Evolutionary conservation across 1,140 invertebrate species (phyloP).

Genomic region (Caerostris extrusa): DNA sequence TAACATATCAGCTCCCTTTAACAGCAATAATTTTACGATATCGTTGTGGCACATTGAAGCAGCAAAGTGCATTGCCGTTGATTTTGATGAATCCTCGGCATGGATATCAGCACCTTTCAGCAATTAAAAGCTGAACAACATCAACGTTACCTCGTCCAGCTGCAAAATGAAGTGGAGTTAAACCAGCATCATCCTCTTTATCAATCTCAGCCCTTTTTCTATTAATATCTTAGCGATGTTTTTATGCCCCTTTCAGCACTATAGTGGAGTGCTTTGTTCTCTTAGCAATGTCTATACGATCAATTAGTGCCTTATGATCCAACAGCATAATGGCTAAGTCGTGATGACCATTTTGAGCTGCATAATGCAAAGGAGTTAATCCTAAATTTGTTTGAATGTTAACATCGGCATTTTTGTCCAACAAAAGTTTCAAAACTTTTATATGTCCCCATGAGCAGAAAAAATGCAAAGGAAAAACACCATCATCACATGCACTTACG

Average conservation of each 20-base stretch:
- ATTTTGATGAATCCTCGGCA: not conserved
- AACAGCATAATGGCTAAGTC: not conserved
- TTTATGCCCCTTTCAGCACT: slow-evolving; percentile 98
- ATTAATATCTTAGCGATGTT: slow-evolving; percentile 96
- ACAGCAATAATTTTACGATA: slow-evolving; percentile 89
- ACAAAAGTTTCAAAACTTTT: not conserved
- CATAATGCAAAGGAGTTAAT: not conserved
- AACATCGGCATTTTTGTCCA: not conserved
- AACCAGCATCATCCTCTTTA: too few relatives aligned
- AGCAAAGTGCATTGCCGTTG: not conserved
- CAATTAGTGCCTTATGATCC: not conserved
- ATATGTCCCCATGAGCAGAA: not conserved
- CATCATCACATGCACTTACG: not conserved
- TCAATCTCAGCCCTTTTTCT: slow-evolving; percentile 83
- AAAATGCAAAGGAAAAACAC: not conserved
- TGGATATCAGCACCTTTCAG: not conserved
- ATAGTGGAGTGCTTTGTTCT: slow-evolving; percentile 93
- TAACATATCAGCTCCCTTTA: slow-evolving; percentile 97
- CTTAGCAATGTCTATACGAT: not conserved
- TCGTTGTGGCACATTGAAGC: not conserved
- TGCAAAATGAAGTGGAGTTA: slow-evolving; percentile 93
- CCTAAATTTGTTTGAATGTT: not conserved
- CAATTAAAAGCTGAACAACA: slow-evolving; percentile 88
- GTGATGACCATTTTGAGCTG: not conserved
- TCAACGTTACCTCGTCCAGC: slow-evolving; percentile 95